A percentile compares a stretch with the other conserved stretches of the same genome.
Conservation (phyloP, 1,140 invertebrate species). For the Heliothis subflexa region DNA sequence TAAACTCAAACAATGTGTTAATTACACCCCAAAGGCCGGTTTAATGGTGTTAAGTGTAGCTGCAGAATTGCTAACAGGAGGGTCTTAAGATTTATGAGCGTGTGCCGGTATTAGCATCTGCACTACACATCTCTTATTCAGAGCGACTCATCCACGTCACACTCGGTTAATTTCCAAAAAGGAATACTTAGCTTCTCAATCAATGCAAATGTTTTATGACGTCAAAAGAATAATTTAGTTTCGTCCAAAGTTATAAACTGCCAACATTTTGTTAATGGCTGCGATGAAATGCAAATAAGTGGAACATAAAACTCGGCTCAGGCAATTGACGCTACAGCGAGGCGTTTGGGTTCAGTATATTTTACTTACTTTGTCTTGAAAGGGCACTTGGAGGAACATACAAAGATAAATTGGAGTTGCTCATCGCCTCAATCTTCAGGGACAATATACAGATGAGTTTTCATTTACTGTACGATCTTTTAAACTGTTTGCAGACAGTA, state of each 20-base stretch:
- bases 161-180: slow-evolving; percentile 2
- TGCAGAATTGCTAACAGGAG: not conserved
- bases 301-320: slow-evolving; percentile 20
- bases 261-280: slow-evolving; percentile 15
- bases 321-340: not conserved
- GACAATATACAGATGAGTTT: not conserved
- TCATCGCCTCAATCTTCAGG: not conserved
- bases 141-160: not conserved
- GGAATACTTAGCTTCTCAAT: not conserved
- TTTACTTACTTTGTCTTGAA: slow-evolving; percentile 2
- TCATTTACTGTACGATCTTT: too few relatives aligned
- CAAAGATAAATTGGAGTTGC: not conserved
- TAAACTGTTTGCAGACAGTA: too few relatives aligned
- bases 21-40: not conserved
- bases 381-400: not conserved
- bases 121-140: slow-evolving; percentile 11
- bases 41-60: not conserved
- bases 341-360: not conserved
- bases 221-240: slow-evolving; percentile 36
- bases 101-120: slow-evolving; percentile 2
- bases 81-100: not conserved
- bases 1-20: slow-evolving; percentile 11
- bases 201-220: slow-evolving; percentile 11
- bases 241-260: slow-evolving; percentile 11
- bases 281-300: slow-evolving; percentile 36